These are phyloP conservation scores for Gallinago paraguaiae DNA, from an alignment of 2,113 vertebrate genomes.

Conservation along the genomic window DNA sequence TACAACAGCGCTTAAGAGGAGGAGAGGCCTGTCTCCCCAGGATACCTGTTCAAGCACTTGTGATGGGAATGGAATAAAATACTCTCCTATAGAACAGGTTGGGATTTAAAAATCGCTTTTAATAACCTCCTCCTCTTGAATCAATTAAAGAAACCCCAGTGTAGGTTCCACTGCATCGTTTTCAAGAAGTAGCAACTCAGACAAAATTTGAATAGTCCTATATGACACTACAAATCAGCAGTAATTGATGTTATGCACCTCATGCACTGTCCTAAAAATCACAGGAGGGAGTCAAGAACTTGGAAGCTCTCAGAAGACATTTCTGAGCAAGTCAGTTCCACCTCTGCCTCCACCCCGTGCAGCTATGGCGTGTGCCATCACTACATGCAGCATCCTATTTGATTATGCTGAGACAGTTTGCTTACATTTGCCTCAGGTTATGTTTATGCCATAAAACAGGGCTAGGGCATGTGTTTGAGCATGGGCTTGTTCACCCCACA, in stretches of 20 bases:
- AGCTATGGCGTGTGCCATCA: neutral
- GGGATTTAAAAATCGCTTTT: neutral
- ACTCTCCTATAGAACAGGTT: neutral
- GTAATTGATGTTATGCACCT: neutral
- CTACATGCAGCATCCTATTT: neutral
- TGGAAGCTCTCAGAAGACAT: neutral
- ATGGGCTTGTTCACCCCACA: accelerated
- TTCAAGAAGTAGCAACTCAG: neutral
- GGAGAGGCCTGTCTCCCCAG: neutral
- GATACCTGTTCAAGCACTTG: neutral
- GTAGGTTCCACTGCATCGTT: neutral
- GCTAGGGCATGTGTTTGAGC: neutral
- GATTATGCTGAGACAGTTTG: neutral
- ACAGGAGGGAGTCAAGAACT: neutral
- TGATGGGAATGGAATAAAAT: neutral
- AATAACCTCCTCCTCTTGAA: neutral
- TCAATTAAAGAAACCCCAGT: neutral
- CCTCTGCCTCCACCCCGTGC: neutral
- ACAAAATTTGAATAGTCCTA: neutral
- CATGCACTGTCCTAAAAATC: neutral
- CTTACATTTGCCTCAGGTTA: neutral
- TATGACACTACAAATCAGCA: neutral
- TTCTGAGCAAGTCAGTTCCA: neutral
- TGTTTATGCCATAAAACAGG: neutral
- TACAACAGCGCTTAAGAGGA: neutral